A percentile compares a stretch with the other conserved stretches of the same genome.
phyloP scores from a whole-genome alignment of 2,113 vertebrate species.

The Rhabdornis inornatus region DNA sequence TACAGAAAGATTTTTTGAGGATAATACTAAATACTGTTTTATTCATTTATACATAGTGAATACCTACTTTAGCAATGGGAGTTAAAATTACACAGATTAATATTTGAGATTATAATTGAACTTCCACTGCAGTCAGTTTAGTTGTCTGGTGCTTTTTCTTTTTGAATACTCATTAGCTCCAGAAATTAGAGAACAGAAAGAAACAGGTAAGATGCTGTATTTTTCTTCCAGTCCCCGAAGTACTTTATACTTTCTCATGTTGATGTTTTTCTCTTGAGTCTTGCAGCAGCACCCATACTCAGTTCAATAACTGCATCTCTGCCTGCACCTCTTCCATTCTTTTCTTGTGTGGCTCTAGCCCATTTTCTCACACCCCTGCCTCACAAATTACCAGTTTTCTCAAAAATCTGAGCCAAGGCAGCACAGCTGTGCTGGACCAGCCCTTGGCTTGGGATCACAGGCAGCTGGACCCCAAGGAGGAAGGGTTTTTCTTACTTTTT shows the following conservation, averaged over 20 bases:
- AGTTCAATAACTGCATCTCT: neutral
- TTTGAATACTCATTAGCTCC: neutral
- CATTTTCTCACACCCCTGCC: neutral
- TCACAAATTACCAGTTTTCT: neutral
- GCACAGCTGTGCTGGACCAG: neutral
- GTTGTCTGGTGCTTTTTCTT: neutral
- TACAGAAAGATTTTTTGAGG: neutral
- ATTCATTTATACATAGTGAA: neutral
- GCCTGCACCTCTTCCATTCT: neutral
- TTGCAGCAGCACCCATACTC: neutral
- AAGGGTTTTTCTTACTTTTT: neutral
- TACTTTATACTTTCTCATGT: neutral
- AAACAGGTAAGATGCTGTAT: neutral
- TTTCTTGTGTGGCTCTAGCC: neutral
- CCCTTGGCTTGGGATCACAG: neutral
- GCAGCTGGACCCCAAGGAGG: neutral
- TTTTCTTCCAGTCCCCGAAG: neutral
- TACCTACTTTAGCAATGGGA: neutral
- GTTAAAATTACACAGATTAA: neutral
- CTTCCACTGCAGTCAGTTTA: neutral
- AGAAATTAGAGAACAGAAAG: neutral
- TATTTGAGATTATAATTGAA: neutral
- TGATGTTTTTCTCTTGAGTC: neutral
- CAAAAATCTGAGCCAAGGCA: neutral
- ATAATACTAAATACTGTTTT: neutral